Evolutionary conservation across 2,113 vertebrate species (phyloP).

Genomic region (Dendrocopos noguchii): DNA sequence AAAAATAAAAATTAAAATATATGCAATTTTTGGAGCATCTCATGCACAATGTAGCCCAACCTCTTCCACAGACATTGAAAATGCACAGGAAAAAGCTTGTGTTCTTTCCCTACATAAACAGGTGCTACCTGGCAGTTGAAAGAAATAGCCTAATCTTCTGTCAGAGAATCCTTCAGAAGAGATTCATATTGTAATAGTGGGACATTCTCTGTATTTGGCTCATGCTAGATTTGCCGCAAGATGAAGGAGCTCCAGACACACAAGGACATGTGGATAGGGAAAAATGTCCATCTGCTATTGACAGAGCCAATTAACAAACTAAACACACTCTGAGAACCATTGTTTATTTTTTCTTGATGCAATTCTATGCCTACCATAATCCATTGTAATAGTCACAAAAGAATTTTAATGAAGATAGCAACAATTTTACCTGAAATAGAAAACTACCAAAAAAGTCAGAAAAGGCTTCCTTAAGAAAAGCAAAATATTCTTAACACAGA

Average conservation of each 20-base stretch:
- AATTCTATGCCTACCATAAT: background rate
- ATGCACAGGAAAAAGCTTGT: background rate
- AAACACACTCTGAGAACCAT: background rate
- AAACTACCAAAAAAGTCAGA: background rate
- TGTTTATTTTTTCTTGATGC: background rate
- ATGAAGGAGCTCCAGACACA: background rate
- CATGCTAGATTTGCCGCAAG: background rate
- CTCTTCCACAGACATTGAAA: background rate
- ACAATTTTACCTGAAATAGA: background rate
- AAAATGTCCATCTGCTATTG: conserved; percentile 51
- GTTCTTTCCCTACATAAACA: background rate
- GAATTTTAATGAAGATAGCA: background rate
- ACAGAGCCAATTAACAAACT: conserved; percentile 21
- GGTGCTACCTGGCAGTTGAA: background rate
- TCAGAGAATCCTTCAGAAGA: conserved; percentile 18
- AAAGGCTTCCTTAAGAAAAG: background rate
- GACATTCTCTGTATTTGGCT: background rate
- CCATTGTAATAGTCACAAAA: background rate
- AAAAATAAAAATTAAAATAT: background rate
- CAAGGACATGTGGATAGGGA: conserved; percentile 7
- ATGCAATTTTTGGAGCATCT: background rate
- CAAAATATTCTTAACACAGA: background rate
- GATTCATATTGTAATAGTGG: background rate
- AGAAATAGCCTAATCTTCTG: conserved; percentile 22
- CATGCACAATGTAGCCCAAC: background rate